Conservation (phyloP, 2,113 vertebrate genomes). For the Prinia subflava region DNA sequence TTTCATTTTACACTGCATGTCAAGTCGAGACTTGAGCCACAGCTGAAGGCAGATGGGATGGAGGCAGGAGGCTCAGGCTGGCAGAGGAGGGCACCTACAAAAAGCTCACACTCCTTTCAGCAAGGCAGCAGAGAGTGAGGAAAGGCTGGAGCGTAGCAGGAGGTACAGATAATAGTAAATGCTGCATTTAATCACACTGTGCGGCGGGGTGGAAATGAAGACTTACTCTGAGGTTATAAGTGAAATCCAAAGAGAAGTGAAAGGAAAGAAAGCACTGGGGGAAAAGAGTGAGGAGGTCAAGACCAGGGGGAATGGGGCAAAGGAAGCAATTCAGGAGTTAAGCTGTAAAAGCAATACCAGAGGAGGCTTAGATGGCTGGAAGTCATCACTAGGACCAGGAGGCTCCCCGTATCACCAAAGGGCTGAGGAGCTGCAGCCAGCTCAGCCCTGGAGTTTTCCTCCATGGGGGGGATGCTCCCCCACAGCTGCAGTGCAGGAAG, state of each 20-base stretch:
- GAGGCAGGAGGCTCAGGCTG: neutral
- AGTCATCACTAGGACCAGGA: neutral
- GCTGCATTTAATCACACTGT: neutral
- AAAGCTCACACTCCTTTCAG: neutral
- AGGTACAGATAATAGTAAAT: neutral
- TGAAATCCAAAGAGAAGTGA: neutral
- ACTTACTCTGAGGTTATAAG: neutral
- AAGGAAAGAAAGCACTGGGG: neutral
- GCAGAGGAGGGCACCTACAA: neutral
- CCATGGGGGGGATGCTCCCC: rapidly evolving
- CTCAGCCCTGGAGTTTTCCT: neutral
- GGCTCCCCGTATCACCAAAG: neutral
- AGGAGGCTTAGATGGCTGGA: neutral
- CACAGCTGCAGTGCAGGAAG: neutral
- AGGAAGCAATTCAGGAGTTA: neutral
- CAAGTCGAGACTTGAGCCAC: neutral
- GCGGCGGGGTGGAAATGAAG: neutral
- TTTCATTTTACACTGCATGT: neutral
- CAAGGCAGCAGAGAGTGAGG: neutral
- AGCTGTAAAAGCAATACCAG: neutral
- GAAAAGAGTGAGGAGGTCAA: neutral
- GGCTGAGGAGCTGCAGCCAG: neutral
- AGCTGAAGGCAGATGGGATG: neutral
- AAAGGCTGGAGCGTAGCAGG: neutral
- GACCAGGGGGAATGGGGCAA: neutral